Evolutionary conservation across 1,140 invertebrate genomes (phyloP).

Genomic region (Hylaeus anthracinus): DNA sequence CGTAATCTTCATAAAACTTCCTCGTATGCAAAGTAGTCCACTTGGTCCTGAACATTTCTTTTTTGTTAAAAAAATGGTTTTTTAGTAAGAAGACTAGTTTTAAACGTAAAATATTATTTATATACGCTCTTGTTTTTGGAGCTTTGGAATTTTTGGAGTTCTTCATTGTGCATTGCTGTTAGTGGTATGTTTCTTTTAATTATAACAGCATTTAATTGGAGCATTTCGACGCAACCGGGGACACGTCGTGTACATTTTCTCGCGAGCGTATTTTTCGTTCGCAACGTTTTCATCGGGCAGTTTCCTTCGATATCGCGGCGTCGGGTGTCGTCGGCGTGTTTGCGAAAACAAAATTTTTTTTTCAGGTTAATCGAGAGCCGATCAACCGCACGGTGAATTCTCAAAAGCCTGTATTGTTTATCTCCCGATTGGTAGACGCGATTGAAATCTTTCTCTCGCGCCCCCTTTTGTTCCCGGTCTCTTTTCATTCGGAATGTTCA

Average conservation of each 20-base stretch:
- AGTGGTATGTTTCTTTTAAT: too few relatives aligned
- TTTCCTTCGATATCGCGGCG: conserved; percentile 35
- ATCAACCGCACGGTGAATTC: conserved; percentile 71
- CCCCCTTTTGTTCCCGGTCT: conserved; percentile 51
- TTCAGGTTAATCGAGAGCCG: conserved; percentile 73
- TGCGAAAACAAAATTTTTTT: conserved; percentile 67
- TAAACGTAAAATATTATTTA: too few relatives aligned
- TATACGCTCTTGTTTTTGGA: too few relatives aligned
- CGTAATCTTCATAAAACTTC: too few relatives aligned
- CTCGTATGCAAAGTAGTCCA: too few relatives aligned
- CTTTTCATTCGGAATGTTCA: conserved; percentile 60
- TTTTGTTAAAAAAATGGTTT: too few relatives aligned
- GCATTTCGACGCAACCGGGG: neutral
- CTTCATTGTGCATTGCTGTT: too few relatives aligned
- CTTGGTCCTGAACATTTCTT: too few relatives aligned
- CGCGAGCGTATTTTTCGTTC: neutral
- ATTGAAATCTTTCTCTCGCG: conserved; percentile 72
- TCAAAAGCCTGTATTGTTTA: conserved; percentile 69
- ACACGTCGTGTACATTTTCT: neutral
- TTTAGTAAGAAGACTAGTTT: too few relatives aligned
- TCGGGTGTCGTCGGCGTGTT: conserved; percentile 16
- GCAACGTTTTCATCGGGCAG: conserved; percentile 21
- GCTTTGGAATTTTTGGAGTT: too few relatives aligned
- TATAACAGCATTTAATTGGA: neutral
- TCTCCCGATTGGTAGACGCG: conserved; percentile 70